These are phyloP conservation scores for Sceloporus tristichus DNA, from an alignment of 2,113 vertebrate genomes.

Conservation along the genomic window DNA sequence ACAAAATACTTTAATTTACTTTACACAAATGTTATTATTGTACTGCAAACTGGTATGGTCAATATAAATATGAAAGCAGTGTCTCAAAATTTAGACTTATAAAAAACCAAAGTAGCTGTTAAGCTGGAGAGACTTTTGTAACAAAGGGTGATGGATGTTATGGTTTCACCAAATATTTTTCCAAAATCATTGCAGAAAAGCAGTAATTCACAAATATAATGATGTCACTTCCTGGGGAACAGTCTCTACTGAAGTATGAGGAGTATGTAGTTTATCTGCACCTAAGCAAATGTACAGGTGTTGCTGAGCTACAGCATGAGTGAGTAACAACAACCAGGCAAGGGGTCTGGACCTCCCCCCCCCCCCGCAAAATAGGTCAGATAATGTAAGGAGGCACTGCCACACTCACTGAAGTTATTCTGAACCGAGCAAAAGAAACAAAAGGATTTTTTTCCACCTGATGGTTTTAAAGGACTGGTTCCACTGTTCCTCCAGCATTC, in stretches of 20 bases:
- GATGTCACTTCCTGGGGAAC: too few relatives aligned
- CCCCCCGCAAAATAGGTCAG: not conserved
- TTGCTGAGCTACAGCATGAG: too few relatives aligned
- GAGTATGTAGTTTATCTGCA: not conserved
- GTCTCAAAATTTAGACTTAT: not conserved
- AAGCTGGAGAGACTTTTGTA: not conserved
- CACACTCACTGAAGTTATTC: too few relatives aligned
- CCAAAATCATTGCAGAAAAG: not conserved
- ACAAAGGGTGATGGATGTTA: not conserved
- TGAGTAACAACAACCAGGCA: too few relatives aligned
- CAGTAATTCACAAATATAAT: not conserved
- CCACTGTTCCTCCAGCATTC: too few relatives aligned
- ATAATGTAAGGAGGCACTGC: too few relatives aligned
- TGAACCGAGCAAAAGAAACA: too few relatives aligned
- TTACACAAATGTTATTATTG: slow-evolving; percentile 43
- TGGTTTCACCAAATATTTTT: not conserved
- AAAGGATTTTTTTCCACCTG: too few relatives aligned
- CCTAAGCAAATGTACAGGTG: too few relatives aligned
- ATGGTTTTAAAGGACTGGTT: too few relatives aligned
- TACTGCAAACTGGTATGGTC: not conserved
- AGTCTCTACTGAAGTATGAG: too few relatives aligned
- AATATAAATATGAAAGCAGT: not conserved
- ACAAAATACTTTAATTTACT: slow-evolving; percentile 54
- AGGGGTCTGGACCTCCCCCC: too few relatives aligned
- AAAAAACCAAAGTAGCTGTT: not conserved